phyloP scores from a whole-genome alignment of 2,797 vertebrate genomes.

The Sebastes jordani region DNA sequence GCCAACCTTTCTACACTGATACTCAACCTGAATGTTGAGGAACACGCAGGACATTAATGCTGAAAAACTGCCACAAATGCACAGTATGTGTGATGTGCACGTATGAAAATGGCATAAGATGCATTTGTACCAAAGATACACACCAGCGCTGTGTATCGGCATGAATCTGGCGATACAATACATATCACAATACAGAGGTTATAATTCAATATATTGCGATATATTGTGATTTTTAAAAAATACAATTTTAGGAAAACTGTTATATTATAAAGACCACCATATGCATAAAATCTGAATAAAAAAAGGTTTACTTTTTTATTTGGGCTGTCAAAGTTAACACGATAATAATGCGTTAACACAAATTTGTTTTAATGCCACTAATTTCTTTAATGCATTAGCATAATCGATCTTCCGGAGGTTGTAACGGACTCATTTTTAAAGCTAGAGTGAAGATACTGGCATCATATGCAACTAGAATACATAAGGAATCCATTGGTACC shows the following conservation, averaged over 20 bases:
- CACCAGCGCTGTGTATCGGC: neutral
- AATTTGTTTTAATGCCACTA: too few species aligned
- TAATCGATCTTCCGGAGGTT: accelerated
- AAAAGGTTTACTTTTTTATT: accelerated
- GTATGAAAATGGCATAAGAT: neutral
- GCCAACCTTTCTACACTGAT: neutral
- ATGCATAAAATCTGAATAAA: too few species aligned
- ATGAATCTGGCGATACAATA: neutral
- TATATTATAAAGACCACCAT: too few species aligned
- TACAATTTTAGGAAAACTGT: neutral
- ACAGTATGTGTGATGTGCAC: neutral
- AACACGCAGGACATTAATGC: neutral
- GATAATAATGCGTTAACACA: too few species aligned
- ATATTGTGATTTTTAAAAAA: too few species aligned
- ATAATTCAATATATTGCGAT: neutral
- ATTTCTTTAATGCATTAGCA: too few species aligned
- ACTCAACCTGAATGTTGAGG: neutral
- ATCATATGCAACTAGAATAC: neutral
- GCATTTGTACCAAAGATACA: neutral
- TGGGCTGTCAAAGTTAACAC: neutral
- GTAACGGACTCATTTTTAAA: accelerated
- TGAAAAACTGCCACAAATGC: neutral
- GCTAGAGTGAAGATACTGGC: neutral
- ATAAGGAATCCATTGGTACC: neutral
- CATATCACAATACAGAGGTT: neutral